These are phyloP conservation scores for Phoebastria nigripes DNA, from an alignment of 2,797 vertebrate genomes.

Conservation along the genomic window DNA sequence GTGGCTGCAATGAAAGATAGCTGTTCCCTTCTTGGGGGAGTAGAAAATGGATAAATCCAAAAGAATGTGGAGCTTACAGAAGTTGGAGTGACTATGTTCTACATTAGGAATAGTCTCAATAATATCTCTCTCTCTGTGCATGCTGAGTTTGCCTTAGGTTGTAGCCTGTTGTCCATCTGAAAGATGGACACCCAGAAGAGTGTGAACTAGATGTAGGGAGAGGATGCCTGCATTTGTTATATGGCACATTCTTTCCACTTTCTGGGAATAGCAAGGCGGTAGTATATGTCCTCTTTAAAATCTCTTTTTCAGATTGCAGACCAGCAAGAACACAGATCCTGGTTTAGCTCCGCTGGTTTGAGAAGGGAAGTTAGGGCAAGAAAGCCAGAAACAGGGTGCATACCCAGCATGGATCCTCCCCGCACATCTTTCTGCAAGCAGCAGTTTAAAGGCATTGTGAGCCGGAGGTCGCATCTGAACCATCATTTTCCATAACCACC, in stretches of 20 bases:
- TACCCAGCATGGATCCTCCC: background rate
- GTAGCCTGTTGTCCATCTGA: background rate
- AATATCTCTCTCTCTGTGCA: background rate
- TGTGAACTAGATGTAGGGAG: background rate
- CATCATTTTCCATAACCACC: background rate
- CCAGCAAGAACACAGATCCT: background rate
- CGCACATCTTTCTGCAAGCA: accelerated
- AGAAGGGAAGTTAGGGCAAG: background rate
- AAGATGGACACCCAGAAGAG: too few species aligned
- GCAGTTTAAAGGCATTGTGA: background rate
- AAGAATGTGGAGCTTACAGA: accelerated
- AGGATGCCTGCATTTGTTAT: background rate
- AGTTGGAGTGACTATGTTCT: accelerated
- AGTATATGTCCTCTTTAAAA: background rate
- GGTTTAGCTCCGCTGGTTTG: background rate
- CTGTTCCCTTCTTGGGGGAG: background rate
- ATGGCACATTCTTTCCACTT: background rate
- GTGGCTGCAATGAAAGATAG: background rate
- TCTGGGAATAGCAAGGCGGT: background rate
- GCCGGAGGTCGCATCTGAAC: accelerated
- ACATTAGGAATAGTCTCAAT: background rate
- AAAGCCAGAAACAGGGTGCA: background rate
- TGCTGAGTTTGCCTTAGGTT: background rate
- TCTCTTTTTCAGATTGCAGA: background rate
- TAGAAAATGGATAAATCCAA: background rate